Evolutionary conservation across 1,140 invertebrate genomes (phyloP), one percentile per base, ranked within the genome.

Genomic region (Drosophila bipectinata): DNA sequence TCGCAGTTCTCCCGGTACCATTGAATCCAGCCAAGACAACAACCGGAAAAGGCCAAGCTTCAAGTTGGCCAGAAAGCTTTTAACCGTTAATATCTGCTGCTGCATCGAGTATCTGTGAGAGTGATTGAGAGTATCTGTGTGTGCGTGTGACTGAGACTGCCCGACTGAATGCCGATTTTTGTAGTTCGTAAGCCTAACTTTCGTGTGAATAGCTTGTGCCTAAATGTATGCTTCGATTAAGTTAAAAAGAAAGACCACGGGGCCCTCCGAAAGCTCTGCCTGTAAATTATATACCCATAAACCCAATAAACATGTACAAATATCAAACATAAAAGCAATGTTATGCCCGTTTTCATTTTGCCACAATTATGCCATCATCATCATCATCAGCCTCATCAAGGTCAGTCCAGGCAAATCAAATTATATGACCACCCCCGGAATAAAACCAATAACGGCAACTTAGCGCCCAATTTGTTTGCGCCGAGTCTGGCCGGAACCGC

Each of bases 1-100:
- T 96, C 95, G 0, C 95, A 96, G 79, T 96, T 96, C 90, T 96
- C 95, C 1, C 95, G 95, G 57, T 88, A 83, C 59, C 83, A 88
- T 52, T 88, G 64, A 88, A 54, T 26, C 9, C 21, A 76, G 62
- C 55, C 32, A 41, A 30, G 53, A 72, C 63, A 32, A 12, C 54
- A 21, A 18, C 34, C 32, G 37, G 18, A 49, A 71, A 39, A 15
- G 7, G 41, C 72, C 75, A 18, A n/a, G 72, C 52, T 71, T 4
- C 30, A 18, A 32, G 58, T 34, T 32, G 59, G 56, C 39, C 44
- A n/a, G 4, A 26, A 26, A 64, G 47, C 28, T 77, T 77, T 57
- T 51, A 15, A 28, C 56, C 49, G 60, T 71, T 71, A 48, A 47
- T 41, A 64, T 64, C 64, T 39, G 54, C 30, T 15, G 48, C 59